These are phyloP conservation scores for Haemorhous mexicanus DNA, from an alignment of 2,113 vertebrate genomes.

Conservation along the genomic window DNA sequence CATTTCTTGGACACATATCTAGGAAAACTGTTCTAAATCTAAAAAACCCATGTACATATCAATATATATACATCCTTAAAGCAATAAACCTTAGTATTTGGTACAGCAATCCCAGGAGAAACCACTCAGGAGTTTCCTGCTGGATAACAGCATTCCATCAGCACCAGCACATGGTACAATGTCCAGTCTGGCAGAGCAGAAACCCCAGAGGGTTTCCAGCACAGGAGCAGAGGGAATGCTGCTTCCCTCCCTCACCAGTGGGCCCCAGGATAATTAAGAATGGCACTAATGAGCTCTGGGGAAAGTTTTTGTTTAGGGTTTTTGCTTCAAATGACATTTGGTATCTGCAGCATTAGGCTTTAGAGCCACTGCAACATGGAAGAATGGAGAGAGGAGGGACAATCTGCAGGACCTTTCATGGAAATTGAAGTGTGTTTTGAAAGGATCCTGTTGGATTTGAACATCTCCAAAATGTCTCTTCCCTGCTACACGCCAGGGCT, in stretches of 20 bases:
- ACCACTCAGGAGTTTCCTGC: neutral
- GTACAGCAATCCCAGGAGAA: neutral
- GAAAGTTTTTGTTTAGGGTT: neutral
- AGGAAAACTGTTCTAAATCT: neutral
- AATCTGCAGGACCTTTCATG: neutral
- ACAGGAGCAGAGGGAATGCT: neutral
- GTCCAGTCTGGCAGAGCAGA: neutral
- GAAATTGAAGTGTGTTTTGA: neutral
- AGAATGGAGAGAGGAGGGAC: neutral
- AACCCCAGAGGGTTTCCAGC: neutral
- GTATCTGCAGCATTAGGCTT: neutral
- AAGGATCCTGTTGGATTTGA: neutral
- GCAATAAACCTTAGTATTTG: neutral
- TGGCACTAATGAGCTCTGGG: conserved; percentile 29
- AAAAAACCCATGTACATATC: accelerated
- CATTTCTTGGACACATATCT: neutral
- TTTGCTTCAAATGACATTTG: neutral
- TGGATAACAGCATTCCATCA: neutral
- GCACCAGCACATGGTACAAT: neutral
- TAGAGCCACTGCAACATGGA: neutral
- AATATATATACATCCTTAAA: neutral
- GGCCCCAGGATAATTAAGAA: conserved; percentile 47
- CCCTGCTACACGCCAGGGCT: neutral
- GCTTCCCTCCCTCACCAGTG: neutral
- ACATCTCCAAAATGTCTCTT: neutral